A percentile compares a stretch with the other conserved stretches of the same genome.
Evolutionary conservation across 2,888 invertebrate species (phyloP).

Genomic region (Acrobasis consociella): DNA sequence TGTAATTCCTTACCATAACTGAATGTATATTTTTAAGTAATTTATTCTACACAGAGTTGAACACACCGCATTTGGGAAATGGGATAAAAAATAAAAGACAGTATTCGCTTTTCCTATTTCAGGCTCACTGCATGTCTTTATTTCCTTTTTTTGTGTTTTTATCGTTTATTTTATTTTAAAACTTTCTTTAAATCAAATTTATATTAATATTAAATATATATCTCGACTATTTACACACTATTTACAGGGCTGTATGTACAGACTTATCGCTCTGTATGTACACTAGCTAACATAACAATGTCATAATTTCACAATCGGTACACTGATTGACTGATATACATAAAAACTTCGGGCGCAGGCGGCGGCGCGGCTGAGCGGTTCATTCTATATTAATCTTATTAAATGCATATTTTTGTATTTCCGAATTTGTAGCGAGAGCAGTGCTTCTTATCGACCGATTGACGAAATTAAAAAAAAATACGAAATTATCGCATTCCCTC

Average conservation of each 20-base stretch:
- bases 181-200: slow-evolving; percentile 77
- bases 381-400: slow-evolving; percentile 17
- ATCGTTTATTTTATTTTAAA: slow-evolving; percentile 70
- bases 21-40: too few relatives aligned
- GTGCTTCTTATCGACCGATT: not conserved
- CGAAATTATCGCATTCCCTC: too few relatives aligned
- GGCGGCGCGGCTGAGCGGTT: slow-evolving; percentile 10
- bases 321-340: slow-evolving; percentile 27
- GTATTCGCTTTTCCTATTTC: slow-evolving; percentile 71
- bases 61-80: not conserved
- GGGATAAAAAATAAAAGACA: slow-evolving; percentile 62
- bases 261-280: slow-evolving; percentile 44
- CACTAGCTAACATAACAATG: slow-evolving; percentile 38
- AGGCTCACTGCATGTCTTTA: slow-evolving; percentile 80
- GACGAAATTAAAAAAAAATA: too few relatives aligned
- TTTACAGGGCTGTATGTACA: slow-evolving; percentile 72
- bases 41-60: too few relatives aligned
- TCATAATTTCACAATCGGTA: slow-evolving; percentile 28
- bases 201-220: slow-evolving; percentile 76
- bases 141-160: slow-evolving; percentile 72
- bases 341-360: slow-evolving; percentile 24
- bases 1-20: too few relatives aligned
- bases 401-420: slow-evolving; percentile 33
- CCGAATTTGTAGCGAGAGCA: not conserved
- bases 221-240: slow-evolving; percentile 75